phyloP scores from a whole-genome alignment of 2,113 vertebrate species.

The Pantherophis guttatus region DNA sequence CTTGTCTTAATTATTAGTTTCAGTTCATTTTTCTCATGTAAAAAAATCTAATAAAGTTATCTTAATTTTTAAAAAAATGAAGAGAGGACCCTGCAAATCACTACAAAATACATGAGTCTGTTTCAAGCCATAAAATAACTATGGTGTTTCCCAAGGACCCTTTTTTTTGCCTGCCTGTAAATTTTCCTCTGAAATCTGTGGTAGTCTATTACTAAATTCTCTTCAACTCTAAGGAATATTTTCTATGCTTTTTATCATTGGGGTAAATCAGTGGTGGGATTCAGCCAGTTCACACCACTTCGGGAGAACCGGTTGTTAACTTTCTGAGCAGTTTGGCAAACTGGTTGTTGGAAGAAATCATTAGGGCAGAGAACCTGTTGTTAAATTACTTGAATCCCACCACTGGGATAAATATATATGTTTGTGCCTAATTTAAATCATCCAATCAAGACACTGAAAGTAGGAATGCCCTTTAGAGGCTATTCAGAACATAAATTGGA shows the following conservation, averaged over 20 bases:
- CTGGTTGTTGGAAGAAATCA: too few relatives aligned
- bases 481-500: background rate
- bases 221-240: conserved; percentile 20
- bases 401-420: background rate
- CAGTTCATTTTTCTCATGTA: background rate
- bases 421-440: conserved; percentile 11
- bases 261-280: background rate
- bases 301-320: too few relatives aligned
- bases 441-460: background rate
- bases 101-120: background rate
- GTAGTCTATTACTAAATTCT: conserved; percentile 24
- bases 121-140: background rate
- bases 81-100: background rate
- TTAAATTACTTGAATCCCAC: too few relatives aligned
- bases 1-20: background rate
- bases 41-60: background rate
- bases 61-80: background rate
- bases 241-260: conserved; percentile 14
- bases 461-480: background rate
- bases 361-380: too few relatives aligned
- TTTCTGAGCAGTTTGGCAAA: too few relatives aligned
- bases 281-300: too few relatives aligned
- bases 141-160: conserved; percentile 35
- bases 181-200: conserved; percentile 40
- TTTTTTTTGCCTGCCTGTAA: conserved; percentile 38